Percentiles rank a stretch among this genome's conserved stretches.
Conservation (phyloP, 1,140 invertebrate genomes). For the Diachasmimorpha longicaudata region DNA sequence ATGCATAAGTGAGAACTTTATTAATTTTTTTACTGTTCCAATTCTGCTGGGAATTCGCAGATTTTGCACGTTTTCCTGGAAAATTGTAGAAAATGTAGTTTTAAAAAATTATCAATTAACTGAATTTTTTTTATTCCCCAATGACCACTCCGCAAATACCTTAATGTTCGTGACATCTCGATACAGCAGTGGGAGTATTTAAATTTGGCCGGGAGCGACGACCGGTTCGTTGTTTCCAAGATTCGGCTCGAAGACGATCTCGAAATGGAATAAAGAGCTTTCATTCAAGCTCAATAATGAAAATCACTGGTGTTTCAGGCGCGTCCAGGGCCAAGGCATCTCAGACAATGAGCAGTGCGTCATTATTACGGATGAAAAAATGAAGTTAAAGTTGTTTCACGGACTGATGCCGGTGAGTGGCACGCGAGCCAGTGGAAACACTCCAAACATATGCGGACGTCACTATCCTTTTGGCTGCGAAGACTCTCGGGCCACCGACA, state of each 20-base stretch:
- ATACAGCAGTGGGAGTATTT: background rate
- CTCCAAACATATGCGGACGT: background rate
- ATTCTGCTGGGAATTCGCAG: too few relatives aligned
- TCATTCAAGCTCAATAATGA: background rate
- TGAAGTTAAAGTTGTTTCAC: background rate
- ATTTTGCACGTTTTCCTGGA: too few relatives aligned
- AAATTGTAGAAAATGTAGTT: too few relatives aligned
- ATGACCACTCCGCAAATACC: too few relatives aligned
- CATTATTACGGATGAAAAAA: background rate
- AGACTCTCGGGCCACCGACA: background rate
- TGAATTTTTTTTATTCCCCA: too few relatives aligned
- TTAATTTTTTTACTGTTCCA: too few relatives aligned
- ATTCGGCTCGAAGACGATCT: background rate
- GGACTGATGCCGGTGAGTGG: background rate
- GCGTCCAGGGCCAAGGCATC: background rate
- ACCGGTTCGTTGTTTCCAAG: background rate
- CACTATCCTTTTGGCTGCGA: background rate
- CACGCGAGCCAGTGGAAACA: background rate
- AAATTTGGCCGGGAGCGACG: conserved; percentile 1
- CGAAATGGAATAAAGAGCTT: background rate
- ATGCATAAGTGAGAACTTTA: too few relatives aligned
- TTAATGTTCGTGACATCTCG: background rate
- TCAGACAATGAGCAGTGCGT: background rate
- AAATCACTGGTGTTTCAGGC: background rate
- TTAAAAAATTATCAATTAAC: too few relatives aligned